Percentiles rank a stretch among this genome's conserved stretches.
Evolutionary conservation across 2,113 vertebrate species (phyloP).

Genomic region (Gadus macrocephalus): DNA sequence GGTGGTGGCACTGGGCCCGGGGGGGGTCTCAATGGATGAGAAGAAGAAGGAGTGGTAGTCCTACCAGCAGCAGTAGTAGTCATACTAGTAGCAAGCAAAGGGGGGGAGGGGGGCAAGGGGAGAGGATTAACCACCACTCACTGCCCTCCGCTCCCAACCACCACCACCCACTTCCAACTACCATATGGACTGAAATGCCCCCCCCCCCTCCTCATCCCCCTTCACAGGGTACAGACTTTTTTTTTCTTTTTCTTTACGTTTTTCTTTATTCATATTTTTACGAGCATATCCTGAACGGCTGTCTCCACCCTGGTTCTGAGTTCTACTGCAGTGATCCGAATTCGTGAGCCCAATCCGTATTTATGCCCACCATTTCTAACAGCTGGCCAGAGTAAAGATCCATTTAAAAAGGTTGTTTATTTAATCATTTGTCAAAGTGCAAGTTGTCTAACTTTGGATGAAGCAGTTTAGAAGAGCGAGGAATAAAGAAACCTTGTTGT

Average conservation of each 20-base stretch:
- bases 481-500: conserved; percentile 20
- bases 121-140: conserved; percentile 42
- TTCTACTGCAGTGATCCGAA: conserved; percentile 7
- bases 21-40: conserved; percentile 98
- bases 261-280: conserved; percentile 4
- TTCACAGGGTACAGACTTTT: conserved; percentile 30
- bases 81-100: too few relatives aligned
- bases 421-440: conserved; percentile 26
- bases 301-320: conserved; percentile 12
- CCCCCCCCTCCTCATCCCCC: conserved; percentile 18
- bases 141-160: conserved; percentile 38
- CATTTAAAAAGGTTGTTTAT: background rate
- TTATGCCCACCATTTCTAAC: conserved; percentile 11
- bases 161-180: conserved; percentile 28
- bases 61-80: too few relatives aligned
- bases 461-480: conserved; percentile 4
- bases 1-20: conserved; percentile 94
- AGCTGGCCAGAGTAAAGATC: conserved; percentile 16
- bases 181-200: conserved; percentile 60
- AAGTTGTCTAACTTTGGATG: conserved; percentile 11
- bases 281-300: conserved; percentile 35
- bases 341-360: conserved; percentile 19
- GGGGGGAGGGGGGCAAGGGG: conserved; percentile 15
- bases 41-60: conserved; percentile 97
- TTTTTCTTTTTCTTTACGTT: conserved; percentile 7